Evolutionary conservation across 92 coral and sea anemone species (phyloP).

Genomic region (Muricea muricata): DNA sequence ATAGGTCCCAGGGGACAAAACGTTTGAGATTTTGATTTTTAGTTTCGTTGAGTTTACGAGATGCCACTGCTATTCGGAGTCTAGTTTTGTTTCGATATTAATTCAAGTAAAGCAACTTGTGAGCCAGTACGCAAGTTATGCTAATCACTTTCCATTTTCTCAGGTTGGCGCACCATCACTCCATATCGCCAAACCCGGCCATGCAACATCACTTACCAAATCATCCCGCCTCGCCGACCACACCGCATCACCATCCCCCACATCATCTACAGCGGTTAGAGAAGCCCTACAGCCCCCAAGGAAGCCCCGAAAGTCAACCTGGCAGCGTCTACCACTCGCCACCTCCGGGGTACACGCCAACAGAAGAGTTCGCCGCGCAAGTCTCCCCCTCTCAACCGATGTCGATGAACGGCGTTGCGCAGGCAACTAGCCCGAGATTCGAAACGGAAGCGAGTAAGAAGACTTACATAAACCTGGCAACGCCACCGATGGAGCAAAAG

Average conservation of each 20-base stretch:
- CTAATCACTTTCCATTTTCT: no score
- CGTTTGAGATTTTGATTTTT: no score
- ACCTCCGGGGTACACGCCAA: slow-evolving; percentile 22
- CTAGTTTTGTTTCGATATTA: no score
- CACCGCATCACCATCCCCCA: background rate
- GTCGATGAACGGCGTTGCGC: background rate
- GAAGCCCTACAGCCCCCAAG: slow-evolving; percentile 12
- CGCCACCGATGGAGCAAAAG: background rate
- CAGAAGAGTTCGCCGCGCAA: background rate
- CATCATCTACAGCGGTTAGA: background rate
- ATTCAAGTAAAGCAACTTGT: no score
- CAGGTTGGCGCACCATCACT: background rate
- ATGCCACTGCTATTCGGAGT: no score
- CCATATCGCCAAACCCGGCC: background rate
- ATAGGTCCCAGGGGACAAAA: no score
- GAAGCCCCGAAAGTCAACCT: slow-evolving; percentile 10
- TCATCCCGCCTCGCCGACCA: background rate
- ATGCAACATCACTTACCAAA: background rate
- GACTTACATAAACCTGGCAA: slow-evolving; percentile 15
- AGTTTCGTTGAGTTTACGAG: no score
- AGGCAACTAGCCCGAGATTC: background rate
- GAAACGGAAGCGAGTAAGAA: background rate
- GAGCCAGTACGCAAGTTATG: no score
- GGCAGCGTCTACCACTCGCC: slow-evolving; percentile 41
- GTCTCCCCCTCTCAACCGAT: background rate